Percentiles rank a stretch among this genome's conserved stretches.
Evolutionary conservation across 1,140 invertebrate genomes (phyloP).

Genomic region (Drosophila sechellia): DNA sequence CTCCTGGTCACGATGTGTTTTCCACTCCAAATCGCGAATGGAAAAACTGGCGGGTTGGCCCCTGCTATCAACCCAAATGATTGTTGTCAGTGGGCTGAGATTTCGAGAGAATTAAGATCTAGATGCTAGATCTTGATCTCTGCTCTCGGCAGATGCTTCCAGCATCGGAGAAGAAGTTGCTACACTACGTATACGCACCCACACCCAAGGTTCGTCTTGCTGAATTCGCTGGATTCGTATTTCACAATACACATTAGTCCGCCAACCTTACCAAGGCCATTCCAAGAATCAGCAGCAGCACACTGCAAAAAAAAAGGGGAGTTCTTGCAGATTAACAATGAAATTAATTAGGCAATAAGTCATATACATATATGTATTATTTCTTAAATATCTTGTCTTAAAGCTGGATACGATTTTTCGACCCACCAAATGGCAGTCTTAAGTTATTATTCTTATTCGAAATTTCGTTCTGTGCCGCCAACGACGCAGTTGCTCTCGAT

Average conservation of each 20-base stretch:
- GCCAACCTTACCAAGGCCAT: conserved; percentile 33
- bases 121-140: background rate
- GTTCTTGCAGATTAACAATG: background rate
- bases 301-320: conserved; percentile 1
- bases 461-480: conserved; percentile 13
- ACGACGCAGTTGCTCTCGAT: conserved; percentile 42
- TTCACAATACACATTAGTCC: conserved; percentile 28
- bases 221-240: conserved; percentile 9
- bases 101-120: background rate
- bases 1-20: background rate
- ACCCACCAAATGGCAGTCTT: background rate
- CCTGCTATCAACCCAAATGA: conserved; percentile 1
- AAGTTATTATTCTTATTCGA: no score
- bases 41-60: background rate
- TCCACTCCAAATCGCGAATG: background rate
- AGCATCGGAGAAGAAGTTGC: background rate
- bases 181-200: background rate
- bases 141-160: conserved; percentile 26
- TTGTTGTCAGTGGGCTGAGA: background rate
- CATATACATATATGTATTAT: no score
- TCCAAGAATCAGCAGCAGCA: conserved; percentile 6
- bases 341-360: background rate
- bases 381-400: background rate
- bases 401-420: background rate
- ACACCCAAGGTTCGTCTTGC: conserved; percentile 4